Evolutionary conservation across 2,113 vertebrate species (phyloP), one percentile per base, ranked within the genome.

Genomic region (Actenoides lindsayi): DNA sequence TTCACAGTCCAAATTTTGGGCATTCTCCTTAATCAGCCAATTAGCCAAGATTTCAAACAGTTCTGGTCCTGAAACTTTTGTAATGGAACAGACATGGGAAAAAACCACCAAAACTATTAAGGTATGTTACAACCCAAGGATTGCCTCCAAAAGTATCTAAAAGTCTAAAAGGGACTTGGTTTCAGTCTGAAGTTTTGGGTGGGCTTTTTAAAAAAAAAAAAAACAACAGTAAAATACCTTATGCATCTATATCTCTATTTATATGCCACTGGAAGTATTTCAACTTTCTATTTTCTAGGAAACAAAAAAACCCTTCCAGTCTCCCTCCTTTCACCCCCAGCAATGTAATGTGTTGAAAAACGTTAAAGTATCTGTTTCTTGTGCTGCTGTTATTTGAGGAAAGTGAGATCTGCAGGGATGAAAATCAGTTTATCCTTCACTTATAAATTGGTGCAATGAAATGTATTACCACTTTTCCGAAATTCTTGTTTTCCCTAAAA

Each of bases 31-130:
- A 76, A 41, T 41, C 39, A 41, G 39, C 39, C 39, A 41, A 59
- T 37, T 25, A 83, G 4, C 3, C 12, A 77, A 80, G 8, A 30
- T 70, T 85, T 83, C 64, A 81, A 56, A 30, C 5, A 63, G 15
- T 77, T 74, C 31, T 83, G 18, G 27, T n/a, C 33, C 42, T 79
- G 73, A 87, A 42, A 33, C 1, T 8, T 64, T 89, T 33, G 2
- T 81, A 5, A n/a, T 50, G 10, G 16, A 74, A 89, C 77, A 77
- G 2, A 42, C 6, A 57, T 1, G 6, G 8, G 2, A 6, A 50
- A 68, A 75, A 60, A 0, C 0, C 0, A 1, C 5, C 6, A 37
- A 57, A 74, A 6, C 5, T 70, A 13, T 68, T 11, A 60, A 56
- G 21, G 6, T 10, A 27, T 30, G 19, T 48, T 44, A 42, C 7